Evolutionary conservation across 2,113 vertebrate genomes (phyloP).

Genomic region (Psittacula cyanocephala): DNA sequence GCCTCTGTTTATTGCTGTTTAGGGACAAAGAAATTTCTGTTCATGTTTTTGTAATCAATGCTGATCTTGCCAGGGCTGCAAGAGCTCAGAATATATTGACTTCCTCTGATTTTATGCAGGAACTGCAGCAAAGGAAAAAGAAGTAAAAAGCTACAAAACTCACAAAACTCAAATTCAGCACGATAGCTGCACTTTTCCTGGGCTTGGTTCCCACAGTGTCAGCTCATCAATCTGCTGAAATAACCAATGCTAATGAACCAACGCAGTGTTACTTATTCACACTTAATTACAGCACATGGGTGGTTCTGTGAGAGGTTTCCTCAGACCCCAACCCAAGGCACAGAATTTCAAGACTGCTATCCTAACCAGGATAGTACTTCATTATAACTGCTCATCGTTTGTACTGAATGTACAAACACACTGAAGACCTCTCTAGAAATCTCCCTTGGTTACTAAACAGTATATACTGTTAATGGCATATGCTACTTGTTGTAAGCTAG

Average conservation of each 20-base stretch:
- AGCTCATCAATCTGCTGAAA: background rate
- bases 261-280: background rate
- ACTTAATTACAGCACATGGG: background rate
- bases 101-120: slow-evolving; percentile 27
- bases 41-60: slow-evolving; percentile 46
- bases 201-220: background rate
- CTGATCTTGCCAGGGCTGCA: background rate
- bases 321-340: background rate
- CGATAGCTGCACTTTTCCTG: background rate
- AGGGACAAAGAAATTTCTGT: slow-evolving; percentile 37
- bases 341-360: background rate
- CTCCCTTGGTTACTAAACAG: background rate
- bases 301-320: background rate
- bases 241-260: background rate
- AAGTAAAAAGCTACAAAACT: background rate
- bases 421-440: background rate
- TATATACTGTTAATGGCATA: background rate
- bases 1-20: background rate
- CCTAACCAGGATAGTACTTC: background rate
- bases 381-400: background rate
- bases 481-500: background rate
- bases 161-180: background rate
- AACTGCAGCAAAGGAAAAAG: background rate
- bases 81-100: background rate
- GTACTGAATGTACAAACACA: background rate